phyloP scores from a whole-genome alignment of 2,113 vertebrate species.

The Seriola dumerili region DNA sequence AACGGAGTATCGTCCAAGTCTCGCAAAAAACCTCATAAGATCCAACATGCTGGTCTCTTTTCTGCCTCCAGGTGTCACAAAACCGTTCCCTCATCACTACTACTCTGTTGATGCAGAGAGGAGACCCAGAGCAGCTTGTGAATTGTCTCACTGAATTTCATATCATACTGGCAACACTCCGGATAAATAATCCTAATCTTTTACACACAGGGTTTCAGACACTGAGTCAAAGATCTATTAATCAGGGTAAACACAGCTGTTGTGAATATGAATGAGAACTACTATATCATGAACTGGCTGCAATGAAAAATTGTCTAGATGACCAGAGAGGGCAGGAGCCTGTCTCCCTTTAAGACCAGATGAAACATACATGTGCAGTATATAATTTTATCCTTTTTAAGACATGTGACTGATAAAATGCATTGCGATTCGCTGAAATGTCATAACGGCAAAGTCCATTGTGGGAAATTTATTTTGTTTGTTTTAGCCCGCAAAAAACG shows the following conservation, averaged over 20 bases:
- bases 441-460: too few species aligned
- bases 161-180: too few species aligned
- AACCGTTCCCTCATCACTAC: background rate
- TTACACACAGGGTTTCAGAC: background rate
- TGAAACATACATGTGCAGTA: too few species aligned
- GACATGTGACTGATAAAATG: too few species aligned
- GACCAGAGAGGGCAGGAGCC: too few species aligned
- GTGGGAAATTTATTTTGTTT: too few species aligned
- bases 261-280: background rate
- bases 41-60: background rate
- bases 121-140: background rate
- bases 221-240: background rate
- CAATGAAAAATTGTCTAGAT: too few species aligned
- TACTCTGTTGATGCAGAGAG: background rate
- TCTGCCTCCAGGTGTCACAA: conserved; percentile 8
- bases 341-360: too few species aligned
- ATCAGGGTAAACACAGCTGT: background rate
- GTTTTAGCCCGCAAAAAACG: too few species aligned
- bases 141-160: background rate
- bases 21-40: background rate
- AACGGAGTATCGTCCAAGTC: background rate
- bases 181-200: background rate
- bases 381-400: too few species aligned
- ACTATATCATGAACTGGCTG: background rate
- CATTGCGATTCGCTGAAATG: too few species aligned